phyloP scores from a whole-genome alignment of 2,797 vertebrate species.

The Zalophus californianus region DNA sequence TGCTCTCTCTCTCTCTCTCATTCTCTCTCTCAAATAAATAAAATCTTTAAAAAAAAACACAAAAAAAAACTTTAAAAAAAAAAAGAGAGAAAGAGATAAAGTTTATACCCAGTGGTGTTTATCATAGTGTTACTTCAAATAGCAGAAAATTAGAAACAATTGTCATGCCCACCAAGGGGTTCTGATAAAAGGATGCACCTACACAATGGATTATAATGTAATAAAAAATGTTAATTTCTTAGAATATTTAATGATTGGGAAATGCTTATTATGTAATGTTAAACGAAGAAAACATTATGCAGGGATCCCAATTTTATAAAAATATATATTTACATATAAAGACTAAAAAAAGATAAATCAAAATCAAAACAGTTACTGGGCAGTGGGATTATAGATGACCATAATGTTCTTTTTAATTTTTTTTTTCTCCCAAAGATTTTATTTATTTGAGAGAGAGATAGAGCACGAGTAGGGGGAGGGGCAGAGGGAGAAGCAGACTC shows the following conservation, averaged over 20 bases:
- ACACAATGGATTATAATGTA: not conserved
- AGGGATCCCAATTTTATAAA: slow-evolving; percentile 42
- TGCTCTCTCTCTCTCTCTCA: too few relatives aligned
- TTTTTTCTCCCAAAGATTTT: too few relatives aligned
- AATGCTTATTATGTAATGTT: not conserved
- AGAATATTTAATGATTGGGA: not conserved
- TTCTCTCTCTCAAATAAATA: too few relatives aligned
- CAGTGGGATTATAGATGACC: not conserved
- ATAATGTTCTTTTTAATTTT: not conserved
- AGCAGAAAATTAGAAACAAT: not conserved
- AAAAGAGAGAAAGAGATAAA: not conserved
- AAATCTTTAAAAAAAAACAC: too few relatives aligned
- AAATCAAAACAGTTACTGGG: not conserved
- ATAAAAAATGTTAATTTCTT: not conserved
- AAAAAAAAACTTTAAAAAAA: too few relatives aligned
- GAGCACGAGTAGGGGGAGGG: too few relatives aligned
- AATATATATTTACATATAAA: not conserved
- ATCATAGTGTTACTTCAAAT: not conserved
- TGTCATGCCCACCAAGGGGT: not conserved
- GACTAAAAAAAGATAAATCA: not conserved
- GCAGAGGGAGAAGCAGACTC: too few relatives aligned
- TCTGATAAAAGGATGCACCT: not conserved
- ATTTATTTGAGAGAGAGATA: too few relatives aligned
- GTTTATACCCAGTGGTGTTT: not conserved
- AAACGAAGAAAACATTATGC: slow-evolving; percentile 1